Evolutionary conservation across 2,888 invertebrate species (phyloP).

Genomic region (Nomada flava): DNA sequence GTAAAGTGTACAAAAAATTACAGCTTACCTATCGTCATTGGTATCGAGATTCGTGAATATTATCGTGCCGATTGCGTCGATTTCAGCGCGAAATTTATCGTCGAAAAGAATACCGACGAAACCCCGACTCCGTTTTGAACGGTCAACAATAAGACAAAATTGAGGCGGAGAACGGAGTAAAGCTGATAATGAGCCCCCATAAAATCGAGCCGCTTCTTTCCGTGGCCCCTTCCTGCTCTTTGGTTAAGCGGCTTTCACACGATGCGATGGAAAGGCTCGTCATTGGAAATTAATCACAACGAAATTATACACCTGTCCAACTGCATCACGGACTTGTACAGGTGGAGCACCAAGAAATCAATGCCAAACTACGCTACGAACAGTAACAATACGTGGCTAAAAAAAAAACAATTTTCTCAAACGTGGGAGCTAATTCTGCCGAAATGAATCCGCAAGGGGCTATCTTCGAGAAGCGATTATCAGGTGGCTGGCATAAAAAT

Average conservation of each 20-base stretch:
- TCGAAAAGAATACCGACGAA: conserved; percentile 35
- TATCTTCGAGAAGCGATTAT: conserved; percentile 7
- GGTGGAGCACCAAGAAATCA: too few species aligned
- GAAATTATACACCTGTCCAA: conserved; percentile 21
- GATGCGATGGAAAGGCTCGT: conserved; percentile 10
- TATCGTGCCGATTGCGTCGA: conserved; percentile 16
- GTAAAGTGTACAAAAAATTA: not conserved
- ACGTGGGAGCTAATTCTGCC: not conserved
- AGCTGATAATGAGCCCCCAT: conserved; percentile 67
- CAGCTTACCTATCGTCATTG: not conserved
- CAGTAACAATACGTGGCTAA: not conserved
- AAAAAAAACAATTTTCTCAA: not conserved
- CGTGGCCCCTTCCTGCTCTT: conserved; percentile 46
- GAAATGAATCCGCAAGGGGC: not conserved
- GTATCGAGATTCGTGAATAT: conserved; percentile 15
- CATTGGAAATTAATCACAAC: not conserved
- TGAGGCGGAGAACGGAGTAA: conserved; percentile 50
- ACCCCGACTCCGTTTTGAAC: conserved; percentile 38
- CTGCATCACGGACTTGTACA: too few species aligned
- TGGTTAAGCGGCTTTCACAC: conserved; percentile 61
- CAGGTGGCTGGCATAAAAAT: not conserved
- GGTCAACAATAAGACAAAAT: conserved; percentile 58
- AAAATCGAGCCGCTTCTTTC: conserved; percentile 70
- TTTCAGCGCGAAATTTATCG: conserved; percentile 32
- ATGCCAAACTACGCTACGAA: too few species aligned